Evolutionary conservation across 2,797 vertebrate species (phyloP), one percentile per base, ranked within the genome.

Genomic region (Propithecus perrieri): DNA sequence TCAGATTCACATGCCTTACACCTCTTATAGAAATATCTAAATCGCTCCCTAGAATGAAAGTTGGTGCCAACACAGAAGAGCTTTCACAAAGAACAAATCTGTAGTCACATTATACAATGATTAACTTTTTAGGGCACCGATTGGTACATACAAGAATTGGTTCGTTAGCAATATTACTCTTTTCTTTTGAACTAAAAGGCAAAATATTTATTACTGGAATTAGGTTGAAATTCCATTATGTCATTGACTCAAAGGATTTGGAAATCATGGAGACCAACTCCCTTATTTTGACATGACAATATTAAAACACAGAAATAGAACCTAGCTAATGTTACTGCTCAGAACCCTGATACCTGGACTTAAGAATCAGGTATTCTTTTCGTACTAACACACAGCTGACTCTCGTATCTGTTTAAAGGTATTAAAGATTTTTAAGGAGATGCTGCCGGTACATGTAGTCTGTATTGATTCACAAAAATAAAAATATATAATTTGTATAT

Each of bases 1-100:
- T 90, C 71, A 92, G 41, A 96, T 57, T 93, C 71, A 55, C 96
- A 79, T 24, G 33, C 78, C 26, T 69, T 91, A 89, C 4, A 89
- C 1, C 15, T 89, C 63, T 63, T 94, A 55, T 85, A 91, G 61
- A 95, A 93, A 61, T 72, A 88, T 15, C 28, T 88, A 94, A 89
- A n/a, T 86, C 59, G 26, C 14, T 74, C 35, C 79, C 72, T 69
- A 89, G 65, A 96, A 92, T 67, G n/a, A 94, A 94, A 94, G 30
- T 10, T 18, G 50, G 48, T 75, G 22, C 53, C 76, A 79, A 81
- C 48, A 93, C 38, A 81, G 57, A 85, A 75, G 4, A 65, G 46
- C 38, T 93, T 63, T 78, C 71, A 85, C 13, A 48, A 59, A 69
- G 55, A 83, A 94, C 17, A 72, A 59, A 74, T 17, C 43, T 85